Conservation (phyloP, 2,888 invertebrate species). For the Hyposoter dolosus region DNA sequence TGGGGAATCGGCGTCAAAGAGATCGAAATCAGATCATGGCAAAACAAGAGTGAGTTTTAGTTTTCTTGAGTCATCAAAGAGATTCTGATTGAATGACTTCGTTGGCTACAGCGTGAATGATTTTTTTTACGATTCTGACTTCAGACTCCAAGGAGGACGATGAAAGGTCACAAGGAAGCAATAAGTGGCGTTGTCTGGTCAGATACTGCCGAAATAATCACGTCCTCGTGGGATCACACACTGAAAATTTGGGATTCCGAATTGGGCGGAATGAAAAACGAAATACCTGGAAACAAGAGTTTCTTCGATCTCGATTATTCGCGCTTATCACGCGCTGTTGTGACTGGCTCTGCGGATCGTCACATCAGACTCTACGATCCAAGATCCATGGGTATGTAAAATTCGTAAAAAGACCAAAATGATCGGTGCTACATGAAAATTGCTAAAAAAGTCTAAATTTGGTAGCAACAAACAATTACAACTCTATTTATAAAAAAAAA, state of each 20-base stretch:
- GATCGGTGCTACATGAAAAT: no score
- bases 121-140: not conserved
- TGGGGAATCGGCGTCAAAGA: constrained; percentile 87
- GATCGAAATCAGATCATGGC: constrained; percentile 86
- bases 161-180: constrained; percentile 97
- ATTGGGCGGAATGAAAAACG: constrained; percentile 92
- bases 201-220: constrained; percentile 91
- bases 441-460: no score
- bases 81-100: not conserved
- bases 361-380: constrained; percentile 97
- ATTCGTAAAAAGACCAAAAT: not conserved
- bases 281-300: constrained; percentile 94
- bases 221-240: constrained; percentile 98
- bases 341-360: constrained; percentile 96
- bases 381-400: constrained; percentile 90
- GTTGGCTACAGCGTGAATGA: no score
- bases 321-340: constrained; percentile 89
- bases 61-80: constrained; percentile 15
- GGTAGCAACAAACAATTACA: no score
- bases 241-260: constrained; percentile 97
- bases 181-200: constrained; percentile 95
- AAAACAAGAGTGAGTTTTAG: constrained; percentile 86
- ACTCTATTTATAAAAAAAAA: no score
- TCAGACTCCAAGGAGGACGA: constrained; percentile 92
- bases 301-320: constrained; percentile 96